Conservation (phyloP, 2,888 invertebrate genomes). For the Athalia rosae region DNA sequence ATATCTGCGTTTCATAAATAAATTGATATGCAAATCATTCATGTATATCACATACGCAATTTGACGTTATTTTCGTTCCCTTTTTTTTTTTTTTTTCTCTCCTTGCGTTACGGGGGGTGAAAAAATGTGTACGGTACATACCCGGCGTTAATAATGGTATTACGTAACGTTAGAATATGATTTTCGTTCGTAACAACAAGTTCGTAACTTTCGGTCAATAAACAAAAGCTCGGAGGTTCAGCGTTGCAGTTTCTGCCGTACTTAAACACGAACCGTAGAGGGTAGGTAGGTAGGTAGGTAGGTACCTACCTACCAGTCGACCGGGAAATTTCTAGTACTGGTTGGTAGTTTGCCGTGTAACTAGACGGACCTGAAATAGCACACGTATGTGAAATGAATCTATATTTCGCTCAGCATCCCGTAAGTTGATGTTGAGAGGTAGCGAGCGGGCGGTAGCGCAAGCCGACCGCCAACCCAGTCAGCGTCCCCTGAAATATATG, state of each 20-base stretch:
- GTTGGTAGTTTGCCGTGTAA: not conserved
- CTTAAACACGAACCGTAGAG: not conserved
- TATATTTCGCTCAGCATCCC: conserved; percentile 46
- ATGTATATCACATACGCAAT: too few relatives aligned
- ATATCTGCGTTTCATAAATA: too few relatives aligned
- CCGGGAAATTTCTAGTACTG: not conserved
- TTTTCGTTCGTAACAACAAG: conserved; percentile 38
- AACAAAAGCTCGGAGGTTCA: conserved; percentile 16
- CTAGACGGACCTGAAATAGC: not conserved
- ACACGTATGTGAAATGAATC: conserved; percentile 35
- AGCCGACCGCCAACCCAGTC: not conserved
- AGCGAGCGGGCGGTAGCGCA: not conserved
- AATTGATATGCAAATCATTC: too few relatives aligned
- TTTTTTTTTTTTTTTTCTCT: too few relatives aligned
- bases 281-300: too few relatives aligned
- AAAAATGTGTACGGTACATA: too few relatives aligned
- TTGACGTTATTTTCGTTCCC: too few relatives aligned
- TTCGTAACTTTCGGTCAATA: conserved; percentile 43
- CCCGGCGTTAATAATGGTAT: not conserved
- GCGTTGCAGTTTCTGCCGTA: not conserved
- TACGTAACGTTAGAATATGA: conserved; percentile 12
- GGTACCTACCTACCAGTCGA: too few relatives aligned
- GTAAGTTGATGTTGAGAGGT: conserved; percentile 37
- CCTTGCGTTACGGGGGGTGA: too few relatives aligned
- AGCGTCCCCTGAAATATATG: conserved; percentile 33